phyloP scores from a whole-genome alignment of 2,797 vertebrate genomes.

The Macrochelys suwanniensis region DNA sequence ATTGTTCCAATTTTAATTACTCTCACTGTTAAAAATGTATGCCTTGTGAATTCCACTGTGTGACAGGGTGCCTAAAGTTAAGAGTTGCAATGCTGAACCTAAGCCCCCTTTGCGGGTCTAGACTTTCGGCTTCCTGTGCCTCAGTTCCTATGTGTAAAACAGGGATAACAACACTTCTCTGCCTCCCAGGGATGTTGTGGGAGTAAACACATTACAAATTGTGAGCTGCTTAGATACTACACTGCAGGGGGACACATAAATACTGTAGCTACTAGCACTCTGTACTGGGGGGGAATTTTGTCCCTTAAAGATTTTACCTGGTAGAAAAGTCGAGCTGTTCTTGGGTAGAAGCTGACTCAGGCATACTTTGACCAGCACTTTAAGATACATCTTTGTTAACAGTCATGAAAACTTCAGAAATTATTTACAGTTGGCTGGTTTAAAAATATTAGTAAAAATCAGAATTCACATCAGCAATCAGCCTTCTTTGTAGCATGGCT shows the following conservation, averaged over 20 bases:
- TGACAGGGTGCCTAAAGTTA: not conserved
- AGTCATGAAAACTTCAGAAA: not conserved
- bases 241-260: not conserved
- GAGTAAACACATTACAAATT: not conserved
- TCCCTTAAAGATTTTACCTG: not conserved
- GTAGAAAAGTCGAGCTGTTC: not conserved
- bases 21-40: not conserved
- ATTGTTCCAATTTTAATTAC: not conserved
- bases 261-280: not conserved
- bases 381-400: not conserved
- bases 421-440: not conserved
- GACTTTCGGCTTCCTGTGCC: not conserved
- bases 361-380: not conserved
- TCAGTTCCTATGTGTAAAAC: not conserved
- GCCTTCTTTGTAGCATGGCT: not conserved
- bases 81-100: not conserved
- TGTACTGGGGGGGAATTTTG: not conserved
- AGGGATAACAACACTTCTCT: not conserved
- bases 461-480: not conserved
- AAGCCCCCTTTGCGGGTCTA: not conserved
- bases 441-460: not conserved
- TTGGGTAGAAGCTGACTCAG: not conserved
- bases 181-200: fast-evolving
- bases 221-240: not conserved
- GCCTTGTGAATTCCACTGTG: not conserved